Percentiles rank a stretch among this genome's conserved stretches.
Conservation (phyloP, 2,113 vertebrate species). For the Stictonetta naevosa region DNA sequence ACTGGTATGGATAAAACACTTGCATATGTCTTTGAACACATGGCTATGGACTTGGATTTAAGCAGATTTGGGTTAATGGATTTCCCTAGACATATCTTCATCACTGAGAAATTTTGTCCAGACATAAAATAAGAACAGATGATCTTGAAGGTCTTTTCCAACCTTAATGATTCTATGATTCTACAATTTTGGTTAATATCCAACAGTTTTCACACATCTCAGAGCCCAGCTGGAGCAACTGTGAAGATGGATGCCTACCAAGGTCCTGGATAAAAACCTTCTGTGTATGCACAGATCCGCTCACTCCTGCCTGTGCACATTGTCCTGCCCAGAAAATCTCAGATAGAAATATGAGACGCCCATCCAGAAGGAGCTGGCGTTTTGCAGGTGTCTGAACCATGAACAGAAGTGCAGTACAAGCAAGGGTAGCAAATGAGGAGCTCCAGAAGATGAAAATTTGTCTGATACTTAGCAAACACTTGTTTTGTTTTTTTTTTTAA, state of each 20-base stretch:
- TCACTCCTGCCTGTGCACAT: not conserved
- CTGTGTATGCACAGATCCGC: not conserved
- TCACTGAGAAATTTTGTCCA: slow-evolving; percentile 15
- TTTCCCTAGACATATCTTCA: slow-evolving; percentile 35
- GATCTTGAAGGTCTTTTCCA: no score
- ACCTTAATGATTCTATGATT: no score
- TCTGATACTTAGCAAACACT: not conserved
- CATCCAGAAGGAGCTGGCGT: not conserved
- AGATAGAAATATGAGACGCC: not conserved
- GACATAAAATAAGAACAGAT: not conserved
- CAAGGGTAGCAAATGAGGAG: not conserved
- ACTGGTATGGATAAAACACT: not conserved
- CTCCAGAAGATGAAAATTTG: not conserved
- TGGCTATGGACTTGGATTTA: not conserved
- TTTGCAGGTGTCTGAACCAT: not conserved
- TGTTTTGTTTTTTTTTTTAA: not conserved
- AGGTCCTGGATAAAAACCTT: not conserved
- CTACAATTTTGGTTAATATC: not conserved
- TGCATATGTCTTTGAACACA: not conserved
- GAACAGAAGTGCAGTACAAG: not conserved
- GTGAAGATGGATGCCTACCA: not conserved
- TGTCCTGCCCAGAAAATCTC: not conserved
- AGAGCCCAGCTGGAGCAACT: not conserved
- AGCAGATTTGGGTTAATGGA: not conserved
- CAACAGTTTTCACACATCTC: not conserved